Conservation (phyloP, 2,888 invertebrate species). For the Alsophila aescularia region DNA sequence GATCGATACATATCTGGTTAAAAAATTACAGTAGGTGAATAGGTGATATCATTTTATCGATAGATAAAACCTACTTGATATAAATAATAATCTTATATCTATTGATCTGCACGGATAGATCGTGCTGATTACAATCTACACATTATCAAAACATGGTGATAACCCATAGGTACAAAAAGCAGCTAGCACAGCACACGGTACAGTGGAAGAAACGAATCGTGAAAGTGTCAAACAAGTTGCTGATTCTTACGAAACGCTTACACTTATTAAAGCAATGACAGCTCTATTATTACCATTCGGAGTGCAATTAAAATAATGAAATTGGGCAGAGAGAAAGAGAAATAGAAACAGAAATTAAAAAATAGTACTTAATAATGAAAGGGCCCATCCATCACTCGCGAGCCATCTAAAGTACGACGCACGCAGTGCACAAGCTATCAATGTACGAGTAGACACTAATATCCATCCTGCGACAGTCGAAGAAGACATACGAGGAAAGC, state of each 20-base stretch:
- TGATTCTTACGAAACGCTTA: constrained; percentile 81
- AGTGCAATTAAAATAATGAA: constrained; percentile 72
- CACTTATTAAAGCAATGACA: constrained; percentile 83
- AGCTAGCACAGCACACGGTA: constrained; percentile 84
- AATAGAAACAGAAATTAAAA: constrained; percentile 48
- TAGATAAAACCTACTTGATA: constrained; percentile 18
- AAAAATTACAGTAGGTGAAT: constrained; percentile 1
- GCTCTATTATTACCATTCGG: constrained; percentile 84
- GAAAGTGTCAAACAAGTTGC: constrained; percentile 81
- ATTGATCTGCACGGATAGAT: constrained; percentile 59
- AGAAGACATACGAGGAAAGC: constrained; percentile 75
- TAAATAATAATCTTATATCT: constrained; percentile 37
- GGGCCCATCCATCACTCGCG: constrained; percentile 43
- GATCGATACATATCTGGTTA: neutral
- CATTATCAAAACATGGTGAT: constrained; percentile 79
- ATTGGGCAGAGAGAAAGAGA: constrained; percentile 76
- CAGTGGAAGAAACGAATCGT: constrained; percentile 83
- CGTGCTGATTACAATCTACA: constrained; percentile 74
- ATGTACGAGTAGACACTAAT: constrained; percentile 29
- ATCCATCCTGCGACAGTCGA: constrained; percentile 62
- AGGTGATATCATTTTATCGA: constrained; percentile 8
- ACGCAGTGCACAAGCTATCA: constrained; percentile 61
- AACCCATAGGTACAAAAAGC: constrained; percentile 80
- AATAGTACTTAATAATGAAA: constrained; percentile 24
- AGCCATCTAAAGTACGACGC: constrained; percentile 49